Evolutionary conservation across 2,888 invertebrate genomes (phyloP).

Genomic region (Slavum lentiscoides): DNA sequence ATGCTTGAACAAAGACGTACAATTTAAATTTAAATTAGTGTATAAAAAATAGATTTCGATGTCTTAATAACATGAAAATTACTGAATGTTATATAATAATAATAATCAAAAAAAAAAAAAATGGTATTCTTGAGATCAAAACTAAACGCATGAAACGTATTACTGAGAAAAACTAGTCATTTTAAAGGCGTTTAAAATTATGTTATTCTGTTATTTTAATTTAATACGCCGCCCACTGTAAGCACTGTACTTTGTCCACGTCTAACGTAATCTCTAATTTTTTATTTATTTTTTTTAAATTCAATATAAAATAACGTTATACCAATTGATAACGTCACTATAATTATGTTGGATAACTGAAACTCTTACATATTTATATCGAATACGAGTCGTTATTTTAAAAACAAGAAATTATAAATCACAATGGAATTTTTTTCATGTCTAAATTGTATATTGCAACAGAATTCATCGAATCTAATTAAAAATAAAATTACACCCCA

Average conservation of each 20-base stretch:
- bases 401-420: background rate
- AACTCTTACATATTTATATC: background rate
- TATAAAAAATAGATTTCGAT: no score
- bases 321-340: background rate
- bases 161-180: background rate
- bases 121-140: background rate
- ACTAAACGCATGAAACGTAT: background rate
- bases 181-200: background rate
- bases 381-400: background rate
- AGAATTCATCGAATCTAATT: background rate
- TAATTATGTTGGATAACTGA: background rate
- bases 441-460: background rate
- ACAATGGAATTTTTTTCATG: background rate
- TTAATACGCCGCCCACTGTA: background rate
- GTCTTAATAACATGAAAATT: no score
- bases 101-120: background rate
- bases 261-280: no score
- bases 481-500: background rate
- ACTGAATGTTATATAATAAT: no score
- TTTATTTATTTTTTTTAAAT: no score
- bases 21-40: no score
- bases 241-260: background rate
- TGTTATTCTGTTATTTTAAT: background rate
- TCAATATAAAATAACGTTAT: background rate
- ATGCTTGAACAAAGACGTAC: no score